phyloP scores from a whole-genome alignment of 2,797 vertebrate genomes.

The Prunella strophiata region DNA sequence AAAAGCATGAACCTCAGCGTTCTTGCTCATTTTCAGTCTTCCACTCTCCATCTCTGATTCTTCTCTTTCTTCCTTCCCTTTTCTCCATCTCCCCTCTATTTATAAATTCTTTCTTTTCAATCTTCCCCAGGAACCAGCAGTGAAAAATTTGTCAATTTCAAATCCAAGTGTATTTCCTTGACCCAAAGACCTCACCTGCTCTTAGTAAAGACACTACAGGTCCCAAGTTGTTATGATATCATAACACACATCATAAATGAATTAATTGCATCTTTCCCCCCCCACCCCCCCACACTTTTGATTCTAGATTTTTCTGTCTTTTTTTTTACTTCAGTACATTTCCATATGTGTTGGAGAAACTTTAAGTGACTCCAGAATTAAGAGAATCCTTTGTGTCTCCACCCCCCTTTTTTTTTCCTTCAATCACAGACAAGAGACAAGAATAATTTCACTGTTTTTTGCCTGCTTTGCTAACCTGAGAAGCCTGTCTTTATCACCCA shows the following conservation, averaged over 20 bases:
- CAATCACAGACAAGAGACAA: background rate
- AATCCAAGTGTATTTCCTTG: background rate
- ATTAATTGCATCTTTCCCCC: background rate
- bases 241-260: background rate
- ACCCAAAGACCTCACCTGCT: background rate
- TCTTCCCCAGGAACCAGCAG: background rate
- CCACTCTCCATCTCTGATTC: background rate
- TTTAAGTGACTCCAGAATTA: background rate
- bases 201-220: background rate
- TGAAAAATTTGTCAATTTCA: background rate
- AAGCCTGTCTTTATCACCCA: slow-evolving; percentile 74
- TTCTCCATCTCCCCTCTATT: background rate
- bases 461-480: slow-evolving; percentile 83
- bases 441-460: background rate
- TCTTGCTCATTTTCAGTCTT: slow-evolving; percentile 27
- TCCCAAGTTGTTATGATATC: background rate
- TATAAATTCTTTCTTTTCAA: background rate
- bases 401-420: rapidly evolving
- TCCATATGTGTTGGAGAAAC: background rate
- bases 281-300: background rate
- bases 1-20: background rate
- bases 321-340: background rate
- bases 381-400: background rate
- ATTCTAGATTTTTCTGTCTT: background rate
- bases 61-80: background rate